Percentiles rank a stretch among this genome's conserved stretches.
phyloP scores from a whole-genome alignment of 2,888 invertebrate genomes.

The Eutolmus rufibarbis region DNA sequence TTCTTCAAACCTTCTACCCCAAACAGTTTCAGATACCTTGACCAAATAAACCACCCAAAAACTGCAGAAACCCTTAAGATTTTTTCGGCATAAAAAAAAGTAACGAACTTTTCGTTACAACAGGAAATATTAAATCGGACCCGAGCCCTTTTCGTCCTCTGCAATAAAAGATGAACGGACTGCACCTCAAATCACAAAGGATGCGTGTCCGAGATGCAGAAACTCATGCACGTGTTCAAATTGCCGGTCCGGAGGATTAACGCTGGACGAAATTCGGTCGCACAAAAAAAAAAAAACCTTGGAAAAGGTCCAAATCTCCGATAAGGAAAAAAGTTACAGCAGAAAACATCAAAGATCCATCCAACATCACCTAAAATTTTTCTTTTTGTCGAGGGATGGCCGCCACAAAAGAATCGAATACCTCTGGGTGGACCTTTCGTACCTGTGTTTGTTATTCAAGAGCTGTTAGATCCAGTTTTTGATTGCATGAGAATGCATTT shows the following conservation, averaged over 20 bases:
- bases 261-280: background rate
- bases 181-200: slow-evolving; percentile 2
- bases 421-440: background rate
- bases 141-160: background rate
- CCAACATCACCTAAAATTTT: background rate
- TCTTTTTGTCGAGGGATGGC: background rate
- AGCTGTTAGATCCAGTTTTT: slow-evolving; percentile 24
- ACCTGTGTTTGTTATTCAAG: slow-evolving; percentile 31
- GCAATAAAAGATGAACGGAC: slow-evolving; percentile 2
- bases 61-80: background rate
- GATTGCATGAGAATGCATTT: slow-evolving; percentile 33
- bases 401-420: background rate
- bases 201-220: background rate
- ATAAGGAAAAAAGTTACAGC: background rate
- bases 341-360: slow-evolving; percentile 6
- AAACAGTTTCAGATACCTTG: background rate
- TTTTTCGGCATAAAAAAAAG: background rate
- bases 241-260: background rate
- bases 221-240: slow-evolving; percentile 33
- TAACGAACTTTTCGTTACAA: slow-evolving; percentile 13
- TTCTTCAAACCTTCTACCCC: background rate
- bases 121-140: slow-evolving; percentile 30
- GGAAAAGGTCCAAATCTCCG: background rate
- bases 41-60: background rate
- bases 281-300: slow-evolving; percentile 6